Evolutionary conservation across 92 coral and sea anemone species (phyloP), one percentile per base, ranked within the genome.

Genomic region (Porites rus): DNA sequence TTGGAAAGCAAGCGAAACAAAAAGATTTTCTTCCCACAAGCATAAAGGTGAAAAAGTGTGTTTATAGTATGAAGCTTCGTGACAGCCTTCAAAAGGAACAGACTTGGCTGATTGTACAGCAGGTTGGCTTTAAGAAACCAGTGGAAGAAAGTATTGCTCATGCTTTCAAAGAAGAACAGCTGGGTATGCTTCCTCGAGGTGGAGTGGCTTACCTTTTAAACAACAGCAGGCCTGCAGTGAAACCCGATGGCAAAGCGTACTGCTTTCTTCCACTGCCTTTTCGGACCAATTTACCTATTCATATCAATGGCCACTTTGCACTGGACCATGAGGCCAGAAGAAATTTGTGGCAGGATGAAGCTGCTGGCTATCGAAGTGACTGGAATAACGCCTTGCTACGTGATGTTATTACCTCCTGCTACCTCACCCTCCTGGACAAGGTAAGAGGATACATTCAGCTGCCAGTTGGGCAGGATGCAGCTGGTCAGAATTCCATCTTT

Each of bases 151-250:
- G 69, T n/a, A 77, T 93, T 14, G 66, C 77, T 4, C 24, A 62
- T 65, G 94, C 96, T 10, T 78, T 85, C 28, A 54, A 86, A 31
- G 78, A 81, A 10, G 78, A 84, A 14, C 89, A 88, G 10, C 82
- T 93, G n/a, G 93, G 95, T 18, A 80, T 96, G 70, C 95, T 96
- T 1, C 98, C 98, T 53, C 94, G 97, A 46, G 98, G 97, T 10
- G 98, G 98, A 24, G 92, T 90, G n/a, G 98, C 98, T 19, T 84
- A 88, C 65, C 75, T 83, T 43, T 50, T 96, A 10, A 59, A 77
- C 63, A 72, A 63, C 62, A 93, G 21, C 92, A 89, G 22, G 46
- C 20, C 43, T 28, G 52, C 20, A 2, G 16, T 71, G 53, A 14
- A 11, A 28, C 18, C 5, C 8, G 1, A 52, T 53, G 53, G 53